phyloP scores from a whole-genome alignment of 2,888 invertebrate species.

The Drosophila algonquin region DNA sequence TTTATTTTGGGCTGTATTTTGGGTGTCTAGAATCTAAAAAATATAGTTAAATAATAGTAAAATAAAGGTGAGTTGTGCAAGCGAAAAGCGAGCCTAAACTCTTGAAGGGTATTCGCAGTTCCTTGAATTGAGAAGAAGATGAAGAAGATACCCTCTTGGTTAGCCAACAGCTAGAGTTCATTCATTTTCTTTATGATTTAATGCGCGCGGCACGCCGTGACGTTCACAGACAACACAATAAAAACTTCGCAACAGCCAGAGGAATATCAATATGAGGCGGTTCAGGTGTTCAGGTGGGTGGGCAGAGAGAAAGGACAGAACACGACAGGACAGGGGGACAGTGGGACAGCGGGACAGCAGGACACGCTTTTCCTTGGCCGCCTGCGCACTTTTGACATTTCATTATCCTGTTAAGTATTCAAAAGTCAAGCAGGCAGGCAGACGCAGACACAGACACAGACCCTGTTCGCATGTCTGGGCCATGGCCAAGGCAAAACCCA shows the following conservation, averaged over 20 bases:
- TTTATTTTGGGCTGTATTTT: too few relatives aligned
- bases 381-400: slow-evolving; percentile 80
- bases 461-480: slow-evolving; percentile 51
- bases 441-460: slow-evolving; percentile 11
- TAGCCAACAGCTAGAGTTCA: slow-evolving; percentile 5
- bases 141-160: slow-evolving; percentile 9
- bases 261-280: slow-evolving; percentile 33
- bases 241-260: slow-evolving; percentile 49
- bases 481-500: slow-evolving; percentile 20
- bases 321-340: slow-evolving; percentile 11
- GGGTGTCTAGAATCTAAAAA: too few relatives aligned
- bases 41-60: neutral
- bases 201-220: slow-evolving; percentile 78
- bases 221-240: slow-evolving; percentile 72
- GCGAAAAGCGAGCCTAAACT: neutral
- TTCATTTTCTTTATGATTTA: slow-evolving; percentile 66
- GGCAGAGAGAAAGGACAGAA: slow-evolving; percentile 14
- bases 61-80: neutral
- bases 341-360: slow-evolving; percentile 28
- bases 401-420: slow-evolving; percentile 82
- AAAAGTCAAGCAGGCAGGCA: slow-evolving; percentile 73
- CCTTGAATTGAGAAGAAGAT: too few relatives aligned
- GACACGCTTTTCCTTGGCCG: slow-evolving; percentile 58
- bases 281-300: neutral
- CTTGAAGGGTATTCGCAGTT: slow-evolving; percentile 11